phyloP scores from a whole-genome alignment of 2,888 invertebrate species.

The Troides aeacus region DNA sequence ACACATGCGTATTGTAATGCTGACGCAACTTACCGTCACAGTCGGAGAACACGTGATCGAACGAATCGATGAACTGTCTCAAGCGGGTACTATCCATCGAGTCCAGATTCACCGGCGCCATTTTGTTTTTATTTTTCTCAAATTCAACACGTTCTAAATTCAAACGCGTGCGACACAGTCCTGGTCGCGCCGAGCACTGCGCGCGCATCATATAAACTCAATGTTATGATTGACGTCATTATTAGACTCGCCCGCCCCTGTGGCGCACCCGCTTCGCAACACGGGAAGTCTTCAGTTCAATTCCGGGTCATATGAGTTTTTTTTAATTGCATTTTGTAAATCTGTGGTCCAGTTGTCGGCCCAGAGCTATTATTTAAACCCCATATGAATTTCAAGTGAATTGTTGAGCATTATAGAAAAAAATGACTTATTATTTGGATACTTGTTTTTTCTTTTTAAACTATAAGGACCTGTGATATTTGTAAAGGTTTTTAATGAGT shows the following conservation, averaged over 20 bases:
- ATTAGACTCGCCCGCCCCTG: slow-evolving; percentile 40
- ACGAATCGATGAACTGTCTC: slow-evolving; percentile 78
- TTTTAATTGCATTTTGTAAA: slow-evolving; percentile 32
- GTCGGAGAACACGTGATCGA: slow-evolving; percentile 87
- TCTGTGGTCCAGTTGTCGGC: too few species aligned
- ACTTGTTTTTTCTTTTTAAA: too few species aligned
- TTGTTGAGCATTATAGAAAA: too few species aligned
- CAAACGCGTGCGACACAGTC: slow-evolving; percentile 54
- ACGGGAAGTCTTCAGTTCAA: too few species aligned
- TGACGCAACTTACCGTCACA: slow-evolving; percentile 83
- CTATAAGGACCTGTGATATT: too few species aligned
- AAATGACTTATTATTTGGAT: too few species aligned
- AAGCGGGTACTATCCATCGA: slow-evolving; percentile 67
- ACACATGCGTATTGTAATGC: slow-evolving; percentile 17
- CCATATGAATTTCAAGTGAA: too few species aligned
- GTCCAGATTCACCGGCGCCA: slow-evolving; percentile 60
- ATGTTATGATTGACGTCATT: slow-evolving; percentile 46
- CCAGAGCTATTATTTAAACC: too few species aligned
- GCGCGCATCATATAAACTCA: slow-evolving; percentile 54
- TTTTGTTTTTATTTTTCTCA: slow-evolving; percentile 33
- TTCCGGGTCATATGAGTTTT: slow-evolving; percentile 29
- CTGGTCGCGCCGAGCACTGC: slow-evolving; percentile 53
- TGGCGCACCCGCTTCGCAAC: slow-evolving; percentile 33
- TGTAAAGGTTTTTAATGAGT: too few species aligned
- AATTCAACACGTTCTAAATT: slow-evolving; percentile 25